Base-by-base conservation (phyloP, 2,888 invertebrate species). In the Troides helena region DNA sequence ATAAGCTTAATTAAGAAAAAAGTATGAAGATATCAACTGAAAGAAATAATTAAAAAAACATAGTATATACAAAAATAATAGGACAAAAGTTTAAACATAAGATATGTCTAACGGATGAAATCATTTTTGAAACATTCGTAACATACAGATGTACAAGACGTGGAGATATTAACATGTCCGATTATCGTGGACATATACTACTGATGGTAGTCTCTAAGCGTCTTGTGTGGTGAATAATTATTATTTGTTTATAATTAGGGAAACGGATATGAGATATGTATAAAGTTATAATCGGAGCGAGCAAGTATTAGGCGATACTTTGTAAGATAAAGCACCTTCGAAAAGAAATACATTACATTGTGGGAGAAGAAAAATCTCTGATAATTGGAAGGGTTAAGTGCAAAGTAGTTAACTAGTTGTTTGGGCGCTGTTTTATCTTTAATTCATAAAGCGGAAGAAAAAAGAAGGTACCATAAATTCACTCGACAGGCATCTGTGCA, bases 401-500 rank as follows among this genome's bases (percentile, higher is more conserved):
- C 17, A 17, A 1, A 50, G 17, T 50, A 14, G 14, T 50, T 4
- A 14, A 50, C 14, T 17, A 50, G 18, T 17, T 17, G 2, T 46
- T 18, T 50, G 1, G 50, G 50, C 50, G 17, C 5, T 18, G 50
- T 17, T 50, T 18, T 17, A 46, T 46, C 17, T 50, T 50, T 50
- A 17, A 17, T 50, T 50, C 17, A 14, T 50, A 14, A 39, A 10
- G 39, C 39, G 39, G 10, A 50, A 50, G 10, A 50, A 18, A 17
- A 18, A 18, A 50, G 50, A 50, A 50, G 2, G 12, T 4, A 4
- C 18, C 50, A 17, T 50, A 50, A 18, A 50, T 14, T 17, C 2
- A 46, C 46, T 46, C 14, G 12, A 46, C 46, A 46, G 46, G 14
- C 46, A 46, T 30, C 21, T 21, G 68, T 63, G 68, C 39, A 61